Percentiles rank a stretch among this genome's conserved stretches.
phyloP scores from a whole-genome alignment of 2,113 vertebrate species.

The Myotis brandtii region DNA sequence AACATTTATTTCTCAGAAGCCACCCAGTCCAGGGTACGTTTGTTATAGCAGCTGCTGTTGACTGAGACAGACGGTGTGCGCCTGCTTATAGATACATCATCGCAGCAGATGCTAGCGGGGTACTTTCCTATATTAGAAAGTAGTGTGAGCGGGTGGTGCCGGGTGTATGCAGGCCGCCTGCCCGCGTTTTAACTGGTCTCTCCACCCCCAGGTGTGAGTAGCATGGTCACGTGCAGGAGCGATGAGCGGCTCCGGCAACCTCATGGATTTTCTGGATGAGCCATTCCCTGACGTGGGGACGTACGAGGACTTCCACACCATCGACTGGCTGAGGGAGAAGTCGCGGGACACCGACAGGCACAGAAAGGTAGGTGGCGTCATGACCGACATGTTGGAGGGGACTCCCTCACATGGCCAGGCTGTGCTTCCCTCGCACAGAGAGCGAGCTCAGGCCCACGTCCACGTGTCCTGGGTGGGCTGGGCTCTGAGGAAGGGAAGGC shows the following conservation, averaged over 20 bases:
- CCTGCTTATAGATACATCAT: background rate
- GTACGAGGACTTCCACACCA: conserved; percentile 98
- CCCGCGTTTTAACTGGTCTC: background rate
- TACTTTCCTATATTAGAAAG: background rate
- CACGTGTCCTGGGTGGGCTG: rapidly evolving
- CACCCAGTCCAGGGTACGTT: too few species aligned
- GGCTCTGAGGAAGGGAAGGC: background rate
- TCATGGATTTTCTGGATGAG: conserved; percentile 99
- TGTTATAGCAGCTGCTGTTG: rapidly evolving
- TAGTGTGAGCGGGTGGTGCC: background rate
- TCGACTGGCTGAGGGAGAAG: conserved; percentile 98
- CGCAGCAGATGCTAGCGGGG: background rate
- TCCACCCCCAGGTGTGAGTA: conserved; percentile 83
- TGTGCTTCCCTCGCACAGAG: rapidly evolving
- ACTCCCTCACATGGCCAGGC: too few species aligned
- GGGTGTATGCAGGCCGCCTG: background rate
- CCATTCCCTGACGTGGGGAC: conserved; percentile 97
- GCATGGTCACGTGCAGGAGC: conserved; percentile 92
- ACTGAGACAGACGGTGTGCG: background rate
- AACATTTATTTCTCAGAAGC: background rate
- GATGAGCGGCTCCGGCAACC: conserved; percentile 94
- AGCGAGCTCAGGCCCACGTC: background rate
- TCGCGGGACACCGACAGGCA: conserved; percentile 97
- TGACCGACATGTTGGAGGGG: background rate
- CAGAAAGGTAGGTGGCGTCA: conserved; percentile 89